Conservation (phyloP, 2,113 vertebrate species). For the Tragelaphus buxtoni region DNA sequence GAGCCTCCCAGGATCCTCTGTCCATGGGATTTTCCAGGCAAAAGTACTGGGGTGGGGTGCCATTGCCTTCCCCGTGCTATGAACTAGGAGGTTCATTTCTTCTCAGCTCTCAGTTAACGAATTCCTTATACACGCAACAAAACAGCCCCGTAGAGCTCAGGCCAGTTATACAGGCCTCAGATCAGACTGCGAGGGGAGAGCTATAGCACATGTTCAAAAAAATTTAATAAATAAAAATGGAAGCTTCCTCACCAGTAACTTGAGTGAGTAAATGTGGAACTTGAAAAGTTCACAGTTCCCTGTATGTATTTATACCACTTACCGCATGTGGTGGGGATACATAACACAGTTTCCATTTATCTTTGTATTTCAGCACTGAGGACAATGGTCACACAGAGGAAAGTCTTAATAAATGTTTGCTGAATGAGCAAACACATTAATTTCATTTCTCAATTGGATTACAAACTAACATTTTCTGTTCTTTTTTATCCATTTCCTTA, state of each 20-base stretch:
- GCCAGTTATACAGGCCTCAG: not conserved
- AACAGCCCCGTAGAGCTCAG: not conserved
- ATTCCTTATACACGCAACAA: not conserved
- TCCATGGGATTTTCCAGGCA: too few relatives aligned
- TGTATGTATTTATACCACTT: not conserved
- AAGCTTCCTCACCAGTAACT: not conserved
- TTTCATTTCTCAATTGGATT: not conserved
- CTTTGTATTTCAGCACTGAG: not conserved
- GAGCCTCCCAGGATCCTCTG: too few relatives aligned
- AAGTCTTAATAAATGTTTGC: not conserved
- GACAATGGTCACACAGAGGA: not conserved
- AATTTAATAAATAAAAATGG: not conserved
- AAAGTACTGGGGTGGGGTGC: too few relatives aligned
- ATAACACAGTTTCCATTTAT: not conserved
- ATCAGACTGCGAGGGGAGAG: not conserved
- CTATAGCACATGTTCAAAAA: not conserved
- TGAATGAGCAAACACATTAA: not conserved
- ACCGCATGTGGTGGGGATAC: not conserved
- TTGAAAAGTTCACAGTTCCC: not conserved
- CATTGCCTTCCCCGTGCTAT: not conserved
- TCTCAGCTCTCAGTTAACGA: not conserved
- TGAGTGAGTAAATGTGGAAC: not conserved
- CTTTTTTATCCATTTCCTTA: not conserved
- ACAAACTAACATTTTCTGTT: not conserved
- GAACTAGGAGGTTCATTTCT: not conserved